Base-by-base conservation (phyloP, 2,797 vertebrate species). In the Eurystomus glaucurus region DNA sequence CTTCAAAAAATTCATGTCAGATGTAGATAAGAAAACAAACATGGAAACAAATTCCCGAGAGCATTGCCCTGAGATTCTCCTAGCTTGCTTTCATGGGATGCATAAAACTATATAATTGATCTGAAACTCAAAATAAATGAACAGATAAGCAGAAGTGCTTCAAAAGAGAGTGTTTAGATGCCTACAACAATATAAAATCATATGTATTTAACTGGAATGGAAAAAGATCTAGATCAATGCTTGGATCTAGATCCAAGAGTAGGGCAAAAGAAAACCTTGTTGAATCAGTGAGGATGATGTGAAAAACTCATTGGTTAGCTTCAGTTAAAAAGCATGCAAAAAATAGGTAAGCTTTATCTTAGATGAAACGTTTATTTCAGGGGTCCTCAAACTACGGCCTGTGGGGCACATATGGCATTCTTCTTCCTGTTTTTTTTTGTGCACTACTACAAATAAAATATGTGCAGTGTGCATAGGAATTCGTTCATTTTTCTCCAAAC, bases 121-220 rank as follows among this genome's bases (percentile, higher is more conserved):
- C 21, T 35, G 37, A 78, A 89, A 69, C n/a, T 61, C 20, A 62
- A 58, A 70, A 77, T 11, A 54, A 81, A 39, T 17, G 1, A 65
- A 17, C 25, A 69, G 31, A 35, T 16, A 50, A 9, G 2, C 9
- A 2, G 0, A 82, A 72, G 19, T 31, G 8, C 11, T 8, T 60
- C 39, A 48, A 37, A 69, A 64, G 6, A 23, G 15, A 33, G 12
- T 15, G 15, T 33, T 72, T 3, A 21, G 14, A n/a, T 58, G 11
- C 13, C 18, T 28, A 31, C 0, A 4, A 6, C 8, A 4, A 61
- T 11, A 52, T 3, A 29, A 77, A 61, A 25, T 21, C 4, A 11
- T 3, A 66, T 14, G 2, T 37, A 23, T 88, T 55, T 46, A 39
- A 57, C 10, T 13, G n/a, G 9, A 75, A 95, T 50, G 15, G 4